Base-by-base conservation (phyloP, 1,140 invertebrate species). In the Oryzaephilus surinamensis region DNA sequence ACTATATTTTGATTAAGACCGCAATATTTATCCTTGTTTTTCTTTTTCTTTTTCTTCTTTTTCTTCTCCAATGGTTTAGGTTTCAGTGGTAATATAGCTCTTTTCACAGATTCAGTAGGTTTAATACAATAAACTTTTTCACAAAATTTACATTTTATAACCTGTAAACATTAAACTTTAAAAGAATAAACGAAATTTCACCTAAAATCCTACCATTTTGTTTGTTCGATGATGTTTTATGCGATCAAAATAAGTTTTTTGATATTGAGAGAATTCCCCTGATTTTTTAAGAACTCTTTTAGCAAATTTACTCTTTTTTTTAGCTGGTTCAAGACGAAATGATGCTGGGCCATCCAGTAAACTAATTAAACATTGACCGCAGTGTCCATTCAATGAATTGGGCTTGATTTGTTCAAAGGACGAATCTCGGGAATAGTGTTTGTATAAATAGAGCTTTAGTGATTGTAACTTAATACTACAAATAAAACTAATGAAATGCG, bases 11-110 rank as follows among this genome's bases (percentile, higher is more conserved):
- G 12, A 33, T 47, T 31, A 7, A 51, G 29, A 23, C 49, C 46
- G 28, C 32, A 35, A 36, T 41, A 52, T 40, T 41, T 38, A 17
- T 51, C 41, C 29, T 45, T n/a, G n/a, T n/a, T 50, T 30, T 49
- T 51, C 27, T 45, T 43, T 35, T 38, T 37, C 10, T 11, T 29
- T 15, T 48, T 38, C 43, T 34, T 33, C 15, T 45, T 36, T 46
- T 46, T 45, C 19, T 41, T 43, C 17, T 51, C 39, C 24, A 32
- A 17, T 14, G 11, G 7, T 18, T 30, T 17, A 27, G 32, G n/a
- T 30, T 42, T 32, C n/a, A 11, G n/a, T 19, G 17, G n/a, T 8
- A 12, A 12, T 8, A 24, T 38, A 7, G 6, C 10, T 34, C 15
- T 21, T 4, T 28, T 28, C 10, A 10, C 16, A 26, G 40, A 30